phyloP scores from a whole-genome alignment of 1,140 invertebrate species.

The Phymastichus coffea region DNA sequence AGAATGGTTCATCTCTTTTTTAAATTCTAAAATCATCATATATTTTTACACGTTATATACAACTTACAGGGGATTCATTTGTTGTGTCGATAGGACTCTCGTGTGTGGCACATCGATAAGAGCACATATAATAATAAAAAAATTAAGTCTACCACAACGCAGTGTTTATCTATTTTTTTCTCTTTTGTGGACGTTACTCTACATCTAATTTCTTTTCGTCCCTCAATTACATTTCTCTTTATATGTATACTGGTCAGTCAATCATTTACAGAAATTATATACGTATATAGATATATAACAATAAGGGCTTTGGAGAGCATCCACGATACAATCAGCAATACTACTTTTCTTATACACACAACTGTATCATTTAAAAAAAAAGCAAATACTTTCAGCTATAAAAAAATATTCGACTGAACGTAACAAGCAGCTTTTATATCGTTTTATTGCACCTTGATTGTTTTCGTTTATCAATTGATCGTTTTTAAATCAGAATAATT shows the following conservation, averaged over 20 bases:
- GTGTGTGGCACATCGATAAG: constrained; percentile 29
- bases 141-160: constrained; percentile 28
- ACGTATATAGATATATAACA: too few relatives aligned
- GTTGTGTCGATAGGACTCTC: constrained; percentile 15
- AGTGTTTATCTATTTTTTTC: neutral
- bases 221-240: neutral
- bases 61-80: constrained; percentile 1
- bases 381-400: too few relatives aligned
- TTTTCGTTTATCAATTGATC: too few relatives aligned
- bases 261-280: constrained; percentile 21
- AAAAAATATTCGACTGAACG: too few relatives aligned
- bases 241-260: constrained; percentile 26
- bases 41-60: constrained; percentile 11
- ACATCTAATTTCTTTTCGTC: neutral
- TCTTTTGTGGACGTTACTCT: too few relatives aligned
- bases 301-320: too few relatives aligned
- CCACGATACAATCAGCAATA: too few relatives aligned
- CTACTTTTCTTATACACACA: too few relatives aligned
- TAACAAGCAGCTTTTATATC: too few relatives aligned
- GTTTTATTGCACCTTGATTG: constrained; percentile 2
- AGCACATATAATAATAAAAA: constrained; percentile 27
- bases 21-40: neutral
- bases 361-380: too few relatives aligned
- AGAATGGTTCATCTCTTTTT: too few relatives aligned
- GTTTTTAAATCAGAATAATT: too few relatives aligned